These are phyloP conservation scores for Campylomormyrus tamandua DNA, from an alignment of 2,113 vertebrate species.

Conservation along the genomic window DNA sequence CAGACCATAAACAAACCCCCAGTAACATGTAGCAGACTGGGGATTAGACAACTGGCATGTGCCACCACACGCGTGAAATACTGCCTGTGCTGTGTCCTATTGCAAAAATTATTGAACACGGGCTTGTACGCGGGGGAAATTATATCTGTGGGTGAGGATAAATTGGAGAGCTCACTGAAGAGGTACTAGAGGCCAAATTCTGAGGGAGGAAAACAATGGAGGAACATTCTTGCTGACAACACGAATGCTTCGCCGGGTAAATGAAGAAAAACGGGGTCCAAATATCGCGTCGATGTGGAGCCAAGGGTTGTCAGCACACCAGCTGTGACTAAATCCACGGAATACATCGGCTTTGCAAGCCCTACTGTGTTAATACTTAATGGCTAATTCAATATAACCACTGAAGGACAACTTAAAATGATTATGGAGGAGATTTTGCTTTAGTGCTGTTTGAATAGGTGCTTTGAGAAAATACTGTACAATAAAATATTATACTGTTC, in stretches of 20 bases:
- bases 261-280: slow-evolving; percentile 8
- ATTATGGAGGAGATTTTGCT: not conserved
- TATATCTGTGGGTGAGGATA: slow-evolving; percentile 1
- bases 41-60: not conserved
- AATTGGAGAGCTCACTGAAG: not conserved
- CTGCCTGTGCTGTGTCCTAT: not conserved
- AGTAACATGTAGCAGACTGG: not conserved
- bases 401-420: not conserved
- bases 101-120: not conserved
- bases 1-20: not conserved
- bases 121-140: not conserved
- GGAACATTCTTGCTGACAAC: not conserved
- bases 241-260: not conserved
- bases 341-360: not conserved
- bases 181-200: not conserved
- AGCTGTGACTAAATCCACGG: not conserved
- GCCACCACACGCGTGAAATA: not conserved
- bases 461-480: not conserved
- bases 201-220: not conserved
- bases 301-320: not conserved
- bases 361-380: not conserved
- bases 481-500: not conserved
- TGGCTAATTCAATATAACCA: not conserved
- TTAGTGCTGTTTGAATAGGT: not conserved
- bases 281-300: not conserved